phyloP scores from a whole-genome alignment of 1,140 invertebrate species.

The Brachionus rubens region DNA sequence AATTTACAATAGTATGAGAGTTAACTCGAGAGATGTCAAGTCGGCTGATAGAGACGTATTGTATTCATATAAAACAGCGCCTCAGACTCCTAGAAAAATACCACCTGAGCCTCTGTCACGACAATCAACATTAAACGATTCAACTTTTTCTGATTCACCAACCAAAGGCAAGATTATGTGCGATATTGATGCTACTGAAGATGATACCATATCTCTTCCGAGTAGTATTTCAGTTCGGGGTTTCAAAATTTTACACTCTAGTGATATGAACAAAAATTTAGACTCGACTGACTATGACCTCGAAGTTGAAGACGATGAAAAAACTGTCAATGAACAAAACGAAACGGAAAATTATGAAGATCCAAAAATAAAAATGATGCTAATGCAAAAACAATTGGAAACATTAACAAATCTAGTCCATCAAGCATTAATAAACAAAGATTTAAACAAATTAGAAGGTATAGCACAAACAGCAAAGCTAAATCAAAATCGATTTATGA shows the following conservation, averaged over 20 bases:
- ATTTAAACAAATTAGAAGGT: constrained; percentile 22
- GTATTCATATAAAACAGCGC: neutral
- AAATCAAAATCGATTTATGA: neutral
- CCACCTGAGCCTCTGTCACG: neutral
- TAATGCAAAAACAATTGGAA: constrained; percentile 41
- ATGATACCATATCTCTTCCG: constrained; percentile 6
- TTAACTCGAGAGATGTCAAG: neutral
- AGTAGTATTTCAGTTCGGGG: neutral
- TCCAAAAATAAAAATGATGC: constrained; percentile 10
- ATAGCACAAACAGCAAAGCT: neutral
- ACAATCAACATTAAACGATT: constrained; percentile 7
- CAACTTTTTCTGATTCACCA: neutral
- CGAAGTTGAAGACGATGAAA: neutral
- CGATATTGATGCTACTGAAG: neutral
- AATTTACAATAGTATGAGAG: constrained; percentile 24
- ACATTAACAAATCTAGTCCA: constrained; percentile 34
- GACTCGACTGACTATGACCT: neutral
- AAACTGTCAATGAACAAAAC: constrained; percentile 28
- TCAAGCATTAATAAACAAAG: constrained; percentile 30
- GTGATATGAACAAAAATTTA: constrained; percentile 13
- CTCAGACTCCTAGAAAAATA: neutral
- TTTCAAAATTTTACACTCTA: constrained; percentile 10
- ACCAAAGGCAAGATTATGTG: neutral
- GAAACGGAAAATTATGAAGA: neutral
- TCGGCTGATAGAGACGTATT: neutral